Conservation (phyloP, 2,113 vertebrate genomes). For the Callithrix jacchus region DNA sequence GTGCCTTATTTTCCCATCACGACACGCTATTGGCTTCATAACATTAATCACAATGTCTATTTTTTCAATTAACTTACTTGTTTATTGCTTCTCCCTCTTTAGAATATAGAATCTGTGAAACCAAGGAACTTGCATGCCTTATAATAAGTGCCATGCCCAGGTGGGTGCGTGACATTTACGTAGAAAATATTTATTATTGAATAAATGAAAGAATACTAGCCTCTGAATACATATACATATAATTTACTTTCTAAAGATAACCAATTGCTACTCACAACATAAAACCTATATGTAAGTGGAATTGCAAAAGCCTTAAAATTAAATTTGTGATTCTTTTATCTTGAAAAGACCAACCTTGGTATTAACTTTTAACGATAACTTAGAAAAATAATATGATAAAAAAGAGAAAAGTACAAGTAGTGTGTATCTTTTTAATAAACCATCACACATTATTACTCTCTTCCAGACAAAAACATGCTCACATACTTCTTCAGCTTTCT, state of each 20-base stretch:
- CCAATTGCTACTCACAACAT: neutral
- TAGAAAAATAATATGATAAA: neutral
- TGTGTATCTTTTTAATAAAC: neutral
- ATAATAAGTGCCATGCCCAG: neutral
- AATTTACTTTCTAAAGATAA: neutral
- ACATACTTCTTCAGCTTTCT: neutral
- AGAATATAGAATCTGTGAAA: neutral
- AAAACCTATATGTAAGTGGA: neutral
- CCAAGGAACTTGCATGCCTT: neutral
- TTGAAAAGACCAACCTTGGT: neutral
- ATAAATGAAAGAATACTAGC: neutral
- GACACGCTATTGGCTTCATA: neutral
- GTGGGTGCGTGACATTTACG: neutral
- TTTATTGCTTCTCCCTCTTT: neutral
- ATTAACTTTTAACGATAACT: neutral
- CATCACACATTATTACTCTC: neutral
- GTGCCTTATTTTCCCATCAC: neutral
- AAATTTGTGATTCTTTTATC: neutral
- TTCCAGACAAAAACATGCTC: neutral
- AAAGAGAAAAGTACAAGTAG: neutral
- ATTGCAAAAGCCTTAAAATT: neutral
- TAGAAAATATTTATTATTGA: neutral
- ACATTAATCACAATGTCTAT: neutral
- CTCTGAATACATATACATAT: neutral
- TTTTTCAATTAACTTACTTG: neutral